Conservation (phyloP, 2,888 invertebrate genomes). For the Drosophila longiperda region DNA sequence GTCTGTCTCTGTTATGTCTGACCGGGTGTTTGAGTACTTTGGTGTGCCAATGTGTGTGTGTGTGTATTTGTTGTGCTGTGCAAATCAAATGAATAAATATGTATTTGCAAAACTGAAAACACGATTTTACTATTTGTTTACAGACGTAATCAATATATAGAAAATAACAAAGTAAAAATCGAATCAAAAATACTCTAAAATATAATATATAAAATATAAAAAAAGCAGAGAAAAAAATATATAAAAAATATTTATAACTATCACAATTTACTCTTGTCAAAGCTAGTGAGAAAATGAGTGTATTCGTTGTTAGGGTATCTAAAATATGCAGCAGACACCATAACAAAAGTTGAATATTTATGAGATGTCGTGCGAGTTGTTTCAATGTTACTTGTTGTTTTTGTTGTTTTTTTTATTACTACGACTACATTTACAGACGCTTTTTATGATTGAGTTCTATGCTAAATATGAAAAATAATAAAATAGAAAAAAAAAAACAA, state of each 20-base stretch:
- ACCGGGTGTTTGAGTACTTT: conserved; percentile 3
- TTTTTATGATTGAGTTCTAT: conserved; percentile 45
- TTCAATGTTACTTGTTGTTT: conserved; percentile 34
- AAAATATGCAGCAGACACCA: conserved; percentile 50
- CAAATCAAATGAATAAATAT: conserved; percentile 3
- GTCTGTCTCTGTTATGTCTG: not conserved
- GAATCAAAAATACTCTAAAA: conserved; percentile 4
- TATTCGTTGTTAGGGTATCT: conserved; percentile 15
- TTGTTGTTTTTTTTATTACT: conserved; percentile 24
- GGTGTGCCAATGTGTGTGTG: not conserved
- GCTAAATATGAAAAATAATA: conserved; percentile 17
- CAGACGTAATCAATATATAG: conserved; percentile 70
- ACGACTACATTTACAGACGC: conserved; percentile 37
- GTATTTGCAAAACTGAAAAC: conserved; percentile 51
- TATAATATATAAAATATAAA: not conserved
- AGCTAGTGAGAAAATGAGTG: accelerated
- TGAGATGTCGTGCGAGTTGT: conserved; percentile 62
- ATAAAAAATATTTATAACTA: not conserved
- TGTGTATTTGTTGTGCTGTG: not conserved
- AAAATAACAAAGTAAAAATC: conserved; percentile 31
- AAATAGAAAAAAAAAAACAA: not conserved
- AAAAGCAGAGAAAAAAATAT: not conserved
- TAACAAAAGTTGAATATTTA: conserved; percentile 64
- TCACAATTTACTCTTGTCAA: not conserved
- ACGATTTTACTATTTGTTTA: conserved; percentile 78